Percentiles rank a stretch among this genome's conserved stretches.
These are phyloP conservation scores for Archaeoteleia sp. DNA, from an alignment of 2,888 invertebrate species.

Conservation along the genomic window DNA sequence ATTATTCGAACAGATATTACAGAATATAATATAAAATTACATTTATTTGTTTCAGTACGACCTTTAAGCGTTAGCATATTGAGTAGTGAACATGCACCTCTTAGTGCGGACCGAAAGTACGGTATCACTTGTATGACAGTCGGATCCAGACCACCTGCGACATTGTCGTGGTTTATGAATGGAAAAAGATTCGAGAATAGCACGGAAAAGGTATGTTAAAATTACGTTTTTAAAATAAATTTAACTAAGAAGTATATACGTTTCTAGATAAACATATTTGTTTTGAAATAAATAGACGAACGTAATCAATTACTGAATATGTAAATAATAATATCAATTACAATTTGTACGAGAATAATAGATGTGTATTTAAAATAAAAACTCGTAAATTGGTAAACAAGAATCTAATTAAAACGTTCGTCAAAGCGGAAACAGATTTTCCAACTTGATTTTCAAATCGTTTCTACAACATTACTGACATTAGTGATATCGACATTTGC, in stretches of 20 bases:
- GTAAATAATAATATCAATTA: too few relatives aligned
- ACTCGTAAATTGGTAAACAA: too few relatives aligned
- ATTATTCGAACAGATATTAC: too few relatives aligned
- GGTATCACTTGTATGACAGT: slow-evolving; percentile 88
- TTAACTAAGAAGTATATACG: too few relatives aligned
- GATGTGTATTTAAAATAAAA: too few relatives aligned
- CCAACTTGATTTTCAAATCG: too few relatives aligned
- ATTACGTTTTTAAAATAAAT: background rate
- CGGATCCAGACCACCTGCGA: slow-evolving; percentile 90
- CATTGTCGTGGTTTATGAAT: slow-evolving; percentile 91
- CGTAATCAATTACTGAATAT: too few relatives aligned
- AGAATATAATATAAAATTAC: background rate
- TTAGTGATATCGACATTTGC: slow-evolving; percentile 70
- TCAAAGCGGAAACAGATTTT: too few relatives aligned
- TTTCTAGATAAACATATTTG: background rate
- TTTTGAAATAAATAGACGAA: too few relatives aligned
- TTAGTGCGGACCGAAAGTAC: slow-evolving; percentile 88
- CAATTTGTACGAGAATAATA: too few relatives aligned
- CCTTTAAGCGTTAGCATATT: slow-evolving; percentile 87
- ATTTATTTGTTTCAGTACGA: slow-evolving; percentile 79
- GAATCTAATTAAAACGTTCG: too few relatives aligned
- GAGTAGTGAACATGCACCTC: slow-evolving; percentile 84
- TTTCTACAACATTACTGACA: slow-evolving; percentile 64
- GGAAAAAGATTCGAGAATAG: slow-evolving; percentile 79
- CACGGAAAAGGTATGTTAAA: slow-evolving; percentile 76